Percentiles rank a stretch among this genome's conserved stretches.
phyloP scores from a whole-genome alignment of 1,140 invertebrate species.

The Hylaeus anthracinus region DNA sequence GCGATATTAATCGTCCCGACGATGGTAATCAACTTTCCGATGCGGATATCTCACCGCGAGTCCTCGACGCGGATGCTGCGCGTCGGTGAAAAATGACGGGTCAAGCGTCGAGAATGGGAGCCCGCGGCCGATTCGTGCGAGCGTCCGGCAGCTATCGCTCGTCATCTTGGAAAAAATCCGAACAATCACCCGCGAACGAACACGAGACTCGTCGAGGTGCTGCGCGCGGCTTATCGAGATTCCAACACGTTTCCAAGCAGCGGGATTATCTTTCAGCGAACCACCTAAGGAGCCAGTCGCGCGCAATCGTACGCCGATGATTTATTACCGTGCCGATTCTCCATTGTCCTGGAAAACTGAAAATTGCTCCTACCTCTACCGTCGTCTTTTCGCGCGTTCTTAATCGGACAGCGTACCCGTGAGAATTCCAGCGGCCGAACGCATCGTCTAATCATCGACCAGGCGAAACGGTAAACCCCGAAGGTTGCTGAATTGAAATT shows the following conservation, averaged over 20 bases:
- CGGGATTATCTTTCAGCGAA: slow-evolving; percentile 54
- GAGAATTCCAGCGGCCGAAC: too few species aligned
- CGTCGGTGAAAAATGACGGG: background rate
- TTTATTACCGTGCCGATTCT: slow-evolving; percentile 28
- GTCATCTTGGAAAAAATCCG: slow-evolving; percentile 39
- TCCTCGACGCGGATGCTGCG: background rate
- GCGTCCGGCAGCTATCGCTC: slow-evolving; percentile 33
- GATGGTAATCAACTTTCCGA: too few species aligned
- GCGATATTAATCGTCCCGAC: too few species aligned
- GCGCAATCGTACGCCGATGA: slow-evolving; percentile 30
- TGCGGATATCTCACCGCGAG: too few species aligned
- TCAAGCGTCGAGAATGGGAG: background rate
- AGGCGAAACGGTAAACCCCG: slow-evolving; percentile 34
- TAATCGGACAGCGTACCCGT: too few species aligned
- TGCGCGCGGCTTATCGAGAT: slow-evolving; percentile 51
- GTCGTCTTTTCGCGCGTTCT: background rate
- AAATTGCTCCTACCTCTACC: slow-evolving; percentile 7
- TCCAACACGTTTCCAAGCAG: slow-evolving; percentile 57
- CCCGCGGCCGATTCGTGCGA: slow-evolving; percentile 28
- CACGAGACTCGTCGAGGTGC: slow-evolving; percentile 29
- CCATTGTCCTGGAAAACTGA: slow-evolving; percentile 7
- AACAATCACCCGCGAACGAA: slow-evolving; percentile 47
- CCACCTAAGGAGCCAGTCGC: slow-evolving; percentile 11
- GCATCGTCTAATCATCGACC: background rate
- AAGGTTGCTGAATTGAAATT: slow-evolving; percentile 39